A percentile compares a stretch with the other conserved stretches of the same genome.
Evolutionary conservation across 2,888 invertebrate genomes (phyloP).

Genomic region (Scaptodrosophila latifasciaeformis): DNA sequence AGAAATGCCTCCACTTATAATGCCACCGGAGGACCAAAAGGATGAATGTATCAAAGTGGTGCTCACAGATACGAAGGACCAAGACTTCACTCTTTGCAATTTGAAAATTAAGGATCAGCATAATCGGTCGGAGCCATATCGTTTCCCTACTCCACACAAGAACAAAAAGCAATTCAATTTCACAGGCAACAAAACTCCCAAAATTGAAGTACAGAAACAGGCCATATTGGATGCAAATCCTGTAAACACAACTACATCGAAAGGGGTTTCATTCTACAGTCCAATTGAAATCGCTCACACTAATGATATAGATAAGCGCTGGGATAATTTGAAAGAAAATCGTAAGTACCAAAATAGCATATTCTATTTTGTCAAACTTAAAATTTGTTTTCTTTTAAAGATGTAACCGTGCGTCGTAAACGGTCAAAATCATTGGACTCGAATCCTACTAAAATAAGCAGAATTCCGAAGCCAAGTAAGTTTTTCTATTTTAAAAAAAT

Average conservation of each 20-base stretch:
- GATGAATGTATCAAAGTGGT: slow-evolving; percentile 13
- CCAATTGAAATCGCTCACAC: slow-evolving; percentile 47
- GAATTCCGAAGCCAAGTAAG: slow-evolving; percentile 53
- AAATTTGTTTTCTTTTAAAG: slow-evolving; percentile 40
- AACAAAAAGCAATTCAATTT: no score
- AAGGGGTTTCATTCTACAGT: slow-evolving; percentile 63
- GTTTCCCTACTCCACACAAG: slow-evolving; percentile 57
- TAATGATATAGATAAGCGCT: slow-evolving; percentile 49
- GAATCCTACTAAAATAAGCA: slow-evolving; percentile 20
- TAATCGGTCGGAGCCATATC: slow-evolving; percentile 20
- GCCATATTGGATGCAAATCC: no score
- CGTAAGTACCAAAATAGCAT: no score
- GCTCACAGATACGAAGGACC: slow-evolving; percentile 11
- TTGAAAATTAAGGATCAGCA: not conserved
- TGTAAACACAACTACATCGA: slow-evolving; percentile 23
- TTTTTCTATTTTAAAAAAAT: not conserved
- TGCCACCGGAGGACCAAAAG: not conserved
- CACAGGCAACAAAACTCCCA: no score
- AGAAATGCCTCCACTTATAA: not conserved
- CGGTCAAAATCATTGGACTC: slow-evolving; percentile 68
- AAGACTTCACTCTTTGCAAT: slow-evolving; percentile 15
- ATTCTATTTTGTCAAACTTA: no score
- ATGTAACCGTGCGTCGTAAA: slow-evolving; percentile 65
- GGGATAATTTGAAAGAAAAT: slow-evolving; percentile 11
- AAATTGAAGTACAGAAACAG: no score